A percentile compares a stretch with the other conserved stretches of the same genome.
phyloP scores from a whole-genome alignment of 2,797 vertebrate genomes.

The Brotula barbata region DNA sequence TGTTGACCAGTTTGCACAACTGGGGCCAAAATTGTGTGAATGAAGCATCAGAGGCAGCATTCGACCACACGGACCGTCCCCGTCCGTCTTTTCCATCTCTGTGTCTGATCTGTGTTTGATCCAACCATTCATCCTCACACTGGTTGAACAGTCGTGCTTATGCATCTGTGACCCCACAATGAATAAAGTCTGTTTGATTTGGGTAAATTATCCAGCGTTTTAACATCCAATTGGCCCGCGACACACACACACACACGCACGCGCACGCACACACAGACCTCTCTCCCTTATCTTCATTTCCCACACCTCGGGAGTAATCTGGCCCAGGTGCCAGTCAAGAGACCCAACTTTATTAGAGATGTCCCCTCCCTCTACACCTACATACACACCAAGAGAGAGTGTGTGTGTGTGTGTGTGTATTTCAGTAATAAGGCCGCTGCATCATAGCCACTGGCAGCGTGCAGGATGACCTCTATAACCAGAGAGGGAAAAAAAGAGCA shows the following conservation, averaged over 20 bases:
- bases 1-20: too few relatives aligned
- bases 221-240: slow-evolving; percentile 13
- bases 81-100: too few relatives aligned
- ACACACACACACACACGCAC: slow-evolving; percentile 2
- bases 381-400: slow-evolving; percentile 16
- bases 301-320: slow-evolving; percentile 34
- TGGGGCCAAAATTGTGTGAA: too few relatives aligned
- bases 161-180: slow-evolving; percentile 39
- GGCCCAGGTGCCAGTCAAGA: slow-evolving; percentile 49
- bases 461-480: slow-evolving; percentile 49
- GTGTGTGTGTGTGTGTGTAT: slow-evolving; percentile 11
- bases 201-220: slow-evolving; percentile 16
- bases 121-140: slow-evolving; percentile 13
- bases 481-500: slow-evolving; percentile 53
- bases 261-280: background rate
- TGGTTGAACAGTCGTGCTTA: background rate
- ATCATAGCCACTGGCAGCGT: slow-evolving; percentile 44
- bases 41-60: too few relatives aligned
- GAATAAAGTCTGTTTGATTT: slow-evolving; percentile 48
- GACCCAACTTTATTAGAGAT: slow-evolving; percentile 54
- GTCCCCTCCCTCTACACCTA: slow-evolving; percentile 21
- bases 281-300: slow-evolving; percentile 35
- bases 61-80: too few relatives aligned
- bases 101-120: background rate
- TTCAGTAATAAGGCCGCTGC: slow-evolving; percentile 52